Evolutionary conservation across 2,797 vertebrate species (phyloP), one percentile per base, ranked within the genome.

Genomic region (Sparidentex hasta): DNA sequence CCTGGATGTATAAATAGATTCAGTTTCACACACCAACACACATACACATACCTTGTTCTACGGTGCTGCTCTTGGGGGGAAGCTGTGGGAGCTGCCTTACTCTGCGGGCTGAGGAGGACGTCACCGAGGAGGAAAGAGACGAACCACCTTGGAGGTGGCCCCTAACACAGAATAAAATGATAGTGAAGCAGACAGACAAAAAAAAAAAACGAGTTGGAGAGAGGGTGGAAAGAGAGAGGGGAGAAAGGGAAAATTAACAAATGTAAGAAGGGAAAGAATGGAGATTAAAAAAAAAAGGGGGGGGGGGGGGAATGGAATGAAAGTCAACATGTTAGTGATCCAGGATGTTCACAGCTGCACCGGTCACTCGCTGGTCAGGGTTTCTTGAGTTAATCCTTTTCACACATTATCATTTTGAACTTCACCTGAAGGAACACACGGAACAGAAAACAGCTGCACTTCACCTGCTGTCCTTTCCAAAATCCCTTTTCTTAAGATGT

Each of bases 81-180:
- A 99, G 97, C 92, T 98, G 98, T 5, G 98, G 98, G 71, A 99
- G 97, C 74, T 99, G 98, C 82, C 98, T 95, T 82, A 96, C 97
- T 93, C 96, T 96, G 81, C 97, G 97, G 68, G 91, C 92, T 71
- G 96, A 95, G 72, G 96, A 96, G 62, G 96, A 90, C 1, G 94
- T 91, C 81, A 96, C 96, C 70, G 95, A 93, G 76, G 96, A 95
- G 85, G 97, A 96, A 62, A 96, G 95, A 90, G 95, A 92, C 38
- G 95, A 94, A 83, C 96, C 96, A 92, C 95, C 95, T 92, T 97
- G 96, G 74, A 95, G 96, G 85, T 96, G 96, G 67, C 91, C 92
- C 95, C 97, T 98, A 92, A 65, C 85, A 88, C 41, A 73, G 59
- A 79, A 66, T 12, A 76, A 79, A 11, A 58, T 44, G 82, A 38